phyloP scores from a whole-genome alignment of 2,797 vertebrate genomes.

The Schizopygopsis pylzovi region DNA sequence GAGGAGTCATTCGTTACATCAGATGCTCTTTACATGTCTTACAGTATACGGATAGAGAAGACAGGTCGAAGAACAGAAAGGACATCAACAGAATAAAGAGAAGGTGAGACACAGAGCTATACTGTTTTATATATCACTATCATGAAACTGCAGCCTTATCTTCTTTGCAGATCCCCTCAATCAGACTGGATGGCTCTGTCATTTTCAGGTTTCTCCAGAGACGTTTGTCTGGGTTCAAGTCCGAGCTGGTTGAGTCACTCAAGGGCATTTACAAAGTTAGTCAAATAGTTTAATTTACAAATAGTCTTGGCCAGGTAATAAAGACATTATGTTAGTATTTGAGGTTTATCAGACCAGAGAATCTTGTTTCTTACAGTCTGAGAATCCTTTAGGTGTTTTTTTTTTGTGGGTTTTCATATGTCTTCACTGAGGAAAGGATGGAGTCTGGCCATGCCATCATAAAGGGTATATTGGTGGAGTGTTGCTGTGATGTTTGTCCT shows the following conservation, averaged over 20 bases:
- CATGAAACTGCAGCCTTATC: background rate
- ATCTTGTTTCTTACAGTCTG: background rate
- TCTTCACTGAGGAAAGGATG: background rate
- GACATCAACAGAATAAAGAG: background rate
- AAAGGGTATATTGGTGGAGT: background rate
- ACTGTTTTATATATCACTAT: background rate
- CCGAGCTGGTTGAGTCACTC: background rate
- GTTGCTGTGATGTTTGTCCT: background rate
- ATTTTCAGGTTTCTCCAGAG: background rate
- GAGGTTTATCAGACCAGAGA: background rate
- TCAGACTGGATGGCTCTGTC: background rate
- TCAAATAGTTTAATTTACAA: no score
- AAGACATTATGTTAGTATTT: background rate
- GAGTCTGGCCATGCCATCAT: background rate
- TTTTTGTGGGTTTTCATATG: background rate
- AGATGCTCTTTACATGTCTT: background rate
- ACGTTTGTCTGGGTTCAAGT: background rate
- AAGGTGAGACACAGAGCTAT: conserved; percentile 3
- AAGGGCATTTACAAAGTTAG: conserved; percentile 1
- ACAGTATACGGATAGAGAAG: background rate
- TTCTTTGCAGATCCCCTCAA: background rate
- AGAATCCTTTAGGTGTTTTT: background rate
- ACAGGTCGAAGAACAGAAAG: background rate
- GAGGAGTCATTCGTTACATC: conserved; percentile 2
- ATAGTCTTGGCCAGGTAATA: background rate